Evolutionary conservation across 2,888 invertebrate genomes (phyloP).

Genomic region (Lissonota sp.): DNA sequence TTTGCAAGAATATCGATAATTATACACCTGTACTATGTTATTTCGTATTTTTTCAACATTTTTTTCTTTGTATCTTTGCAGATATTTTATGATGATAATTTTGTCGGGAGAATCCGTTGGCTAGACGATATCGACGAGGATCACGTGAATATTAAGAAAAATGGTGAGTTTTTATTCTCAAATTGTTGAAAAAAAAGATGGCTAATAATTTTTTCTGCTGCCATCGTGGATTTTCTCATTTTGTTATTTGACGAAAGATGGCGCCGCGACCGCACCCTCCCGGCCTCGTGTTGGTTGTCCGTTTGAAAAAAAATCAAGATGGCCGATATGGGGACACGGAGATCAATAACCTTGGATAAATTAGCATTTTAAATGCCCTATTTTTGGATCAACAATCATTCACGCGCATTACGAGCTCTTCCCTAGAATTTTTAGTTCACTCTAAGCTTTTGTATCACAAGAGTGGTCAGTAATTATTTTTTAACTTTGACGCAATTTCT

Average conservation of each 20-base stretch:
- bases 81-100: conserved; percentile 70
- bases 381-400: conserved; percentile 14
- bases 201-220: conserved; percentile 14
- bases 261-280: conserved; percentile 44
- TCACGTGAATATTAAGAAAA: conserved; percentile 55
- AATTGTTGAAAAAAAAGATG: conserved; percentile 2
- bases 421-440: neutral
- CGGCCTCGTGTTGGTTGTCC: neutral
- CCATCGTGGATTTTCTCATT: conserved; percentile 41
- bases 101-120: conserved; percentile 54
- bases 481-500: neutral
- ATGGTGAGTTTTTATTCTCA: conserved; percentile 69
- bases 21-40: conserved; percentile 26
- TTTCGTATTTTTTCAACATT: conserved; percentile 56
- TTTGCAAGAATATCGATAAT: conserved; percentile 33
- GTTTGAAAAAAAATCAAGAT: conserved; percentile 34
- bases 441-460: neutral
- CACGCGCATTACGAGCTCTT: conserved; percentile 14
- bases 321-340: conserved; percentile 27
- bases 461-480: neutral
- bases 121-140: conserved; percentile 67
- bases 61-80: conserved; percentile 74
- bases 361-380: conserved; percentile 39
- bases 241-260: conserved; percentile 17
- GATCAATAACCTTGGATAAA: conserved; percentile 64